Base-by-base conservation (phyloP, 1,140 invertebrate species). In the Argopecten irradians region DNA sequence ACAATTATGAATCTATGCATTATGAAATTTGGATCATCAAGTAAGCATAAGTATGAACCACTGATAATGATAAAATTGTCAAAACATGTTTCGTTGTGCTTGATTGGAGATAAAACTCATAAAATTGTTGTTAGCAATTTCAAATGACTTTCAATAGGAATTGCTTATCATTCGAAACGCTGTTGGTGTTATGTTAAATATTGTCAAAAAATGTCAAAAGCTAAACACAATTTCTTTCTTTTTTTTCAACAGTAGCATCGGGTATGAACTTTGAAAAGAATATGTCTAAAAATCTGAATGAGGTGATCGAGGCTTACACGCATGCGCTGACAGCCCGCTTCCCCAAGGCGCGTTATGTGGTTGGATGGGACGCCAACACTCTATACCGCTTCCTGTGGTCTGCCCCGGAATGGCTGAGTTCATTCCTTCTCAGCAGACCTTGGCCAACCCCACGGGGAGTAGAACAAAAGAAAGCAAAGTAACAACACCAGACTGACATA, bases 261-360 rank as follows among this genome's bases (percentile, higher is more conserved):
- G 0, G 34, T 34, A 16, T 35, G 34, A 19, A 39, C 19, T 84
- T 84, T 28, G 83, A 35, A 7, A 7, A 19, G 8, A 84, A 35
- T 34, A 39, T 35, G 83, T 86, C 41, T 33, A 41, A 19, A 14
- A 86, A 90, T 86, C 82, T 89, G n/a, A 82, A 91, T 34, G 87
- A 88, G 88, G 94, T 95, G 19, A 90, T 94, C n/a, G 92, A 95
- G 84, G 91, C 92, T 33, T 95, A 95, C 86, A 86, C 91, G 16
- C 94, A 95, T 88, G 94, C 94, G 22, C 36, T 95, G 5, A 91
- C 91, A 36, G 87, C 93, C 8, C 84, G 84, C 34, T 93, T 89
- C 85, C 94, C 94, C 22, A 90, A 91, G 39, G 86, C 87, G 0
- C 85, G 93, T 22, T 95, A 94, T 82, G 83, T 90, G 14, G 93